Conservation (phyloP, 2,888 invertebrate genomes). For the Diadromus collaris region DNA sequence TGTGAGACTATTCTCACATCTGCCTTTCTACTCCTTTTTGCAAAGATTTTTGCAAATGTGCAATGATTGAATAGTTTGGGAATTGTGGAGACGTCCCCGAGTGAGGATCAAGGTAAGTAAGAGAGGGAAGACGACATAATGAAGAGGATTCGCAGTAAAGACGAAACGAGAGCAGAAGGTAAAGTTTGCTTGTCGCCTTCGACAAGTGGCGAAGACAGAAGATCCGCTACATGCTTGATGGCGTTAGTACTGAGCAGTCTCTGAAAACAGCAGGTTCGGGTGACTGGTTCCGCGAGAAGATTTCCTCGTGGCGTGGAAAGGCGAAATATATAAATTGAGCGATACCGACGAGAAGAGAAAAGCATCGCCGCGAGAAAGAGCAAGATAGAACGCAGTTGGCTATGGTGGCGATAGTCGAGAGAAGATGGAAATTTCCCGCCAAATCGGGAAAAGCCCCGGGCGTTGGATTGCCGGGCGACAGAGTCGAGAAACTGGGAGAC, state of each 20-base stretch:
- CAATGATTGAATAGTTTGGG: slow-evolving; percentile 36
- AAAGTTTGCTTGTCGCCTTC: slow-evolving; percentile 17
- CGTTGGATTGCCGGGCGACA: not conserved
- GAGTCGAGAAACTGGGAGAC: not conserved
- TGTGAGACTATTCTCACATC: slow-evolving; percentile 42
- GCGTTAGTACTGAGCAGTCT: slow-evolving; percentile 19
- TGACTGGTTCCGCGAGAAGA: not conserved
- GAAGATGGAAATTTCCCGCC: slow-evolving; percentile 23
- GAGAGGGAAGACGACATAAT: slow-evolving; percentile 26
- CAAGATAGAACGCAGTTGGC: slow-evolving; percentile 11
- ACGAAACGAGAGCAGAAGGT: slow-evolving; percentile 25
- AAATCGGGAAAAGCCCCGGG: slow-evolving; percentile 18
- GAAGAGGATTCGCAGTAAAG: slow-evolving; percentile 17
- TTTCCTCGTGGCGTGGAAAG: not conserved
- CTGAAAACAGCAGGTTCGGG: slow-evolving; percentile 11
- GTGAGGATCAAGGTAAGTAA: not conserved
- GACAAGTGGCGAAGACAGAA: slow-evolving; percentile 14
- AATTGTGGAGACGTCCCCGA: slow-evolving; percentile 20
- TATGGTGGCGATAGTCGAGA: not conserved
- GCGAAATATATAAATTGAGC: slow-evolving; percentile 21
- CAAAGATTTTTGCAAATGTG: no score
- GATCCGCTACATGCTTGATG: slow-evolving; percentile 31
- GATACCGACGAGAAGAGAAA: slow-evolving; percentile 17
- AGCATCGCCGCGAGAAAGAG: not conserved
- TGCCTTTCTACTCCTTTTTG: no score